A percentile compares a stretch with the other conserved stretches of the same genome.
These are phyloP conservation scores for Nyctereutes procyonoides DNA, from an alignment of 2,113 vertebrate genomes.

Conservation along the genomic window DNA sequence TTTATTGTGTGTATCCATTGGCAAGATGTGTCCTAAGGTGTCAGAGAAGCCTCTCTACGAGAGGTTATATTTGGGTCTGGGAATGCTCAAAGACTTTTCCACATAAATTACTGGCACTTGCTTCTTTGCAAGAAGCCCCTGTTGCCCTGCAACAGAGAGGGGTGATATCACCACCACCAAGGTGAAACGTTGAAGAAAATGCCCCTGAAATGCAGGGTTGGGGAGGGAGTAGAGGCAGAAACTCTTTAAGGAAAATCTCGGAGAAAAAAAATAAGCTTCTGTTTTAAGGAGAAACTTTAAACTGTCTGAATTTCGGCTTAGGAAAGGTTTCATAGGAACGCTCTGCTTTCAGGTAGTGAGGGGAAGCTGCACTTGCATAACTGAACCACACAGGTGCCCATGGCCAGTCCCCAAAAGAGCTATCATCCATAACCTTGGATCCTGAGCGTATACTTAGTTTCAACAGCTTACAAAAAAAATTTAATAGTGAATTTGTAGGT, in stretches of 20 bases:
- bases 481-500: neutral
- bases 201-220: conserved; percentile 65
- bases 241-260: conserved; percentile 57
- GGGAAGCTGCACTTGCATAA: neutral
- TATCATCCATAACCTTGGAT: neutral
- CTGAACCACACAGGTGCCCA: neutral
- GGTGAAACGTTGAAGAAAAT: conserved; percentile 70
- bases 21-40: neutral
- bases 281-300: conserved; percentile 72
- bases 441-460: conserved; percentile 47
- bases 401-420: neutral
- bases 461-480: conserved; percentile 34
- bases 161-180: conserved; percentile 50
- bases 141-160: neutral
- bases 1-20: neutral
- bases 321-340: neutral
- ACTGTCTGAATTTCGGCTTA: conserved; percentile 16
- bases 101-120: neutral
- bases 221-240: neutral
- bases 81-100: neutral
- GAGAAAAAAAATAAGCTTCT: neutral
- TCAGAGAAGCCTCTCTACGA: neutral
- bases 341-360: neutral
- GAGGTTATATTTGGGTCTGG: neutral
- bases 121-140: neutral